Conservation (phyloP, 2,888 invertebrate genomes). For the Eubasilissa splendida region DNA sequence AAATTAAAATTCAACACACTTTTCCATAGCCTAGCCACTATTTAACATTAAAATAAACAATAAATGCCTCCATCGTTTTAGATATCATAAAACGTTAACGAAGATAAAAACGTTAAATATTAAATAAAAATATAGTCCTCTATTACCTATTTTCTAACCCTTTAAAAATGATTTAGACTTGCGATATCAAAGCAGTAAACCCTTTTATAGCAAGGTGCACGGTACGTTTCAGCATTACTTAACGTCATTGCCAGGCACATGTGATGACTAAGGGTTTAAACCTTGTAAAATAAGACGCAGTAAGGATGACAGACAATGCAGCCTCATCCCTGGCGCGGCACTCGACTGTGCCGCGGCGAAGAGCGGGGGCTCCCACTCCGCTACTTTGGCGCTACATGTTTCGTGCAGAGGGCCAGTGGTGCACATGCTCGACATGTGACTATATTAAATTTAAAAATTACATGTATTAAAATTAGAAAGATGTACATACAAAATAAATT, state of each 20-base stretch:
- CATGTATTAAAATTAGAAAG: too few species aligned
- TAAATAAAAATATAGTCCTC: too few species aligned
- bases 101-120: too few species aligned
- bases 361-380: neutral
- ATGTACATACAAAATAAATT: too few species aligned
- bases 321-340: constrained; percentile 10
- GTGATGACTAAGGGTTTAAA: constrained; percentile 33
- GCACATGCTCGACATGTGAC: neutral
- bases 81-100: too few species aligned
- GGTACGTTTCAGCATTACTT: constrained; percentile 11
- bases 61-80: too few species aligned
- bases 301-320: constrained; percentile 34
- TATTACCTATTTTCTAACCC: too few species aligned
- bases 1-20: too few species aligned
- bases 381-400: constrained; percentile 27
- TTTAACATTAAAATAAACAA: too few species aligned
- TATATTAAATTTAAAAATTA: too few species aligned
- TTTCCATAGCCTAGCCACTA: too few species aligned
- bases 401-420: neutral
- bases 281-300: constrained; percentile 22
- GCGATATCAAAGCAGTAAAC: neutral
- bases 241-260: constrained; percentile 31
- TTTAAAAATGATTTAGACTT: neutral
- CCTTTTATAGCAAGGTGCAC: neutral
- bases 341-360: neutral